A percentile compares a stretch with the other conserved stretches of the same genome.
Evolutionary conservation across 2,888 invertebrate species (phyloP).

Genomic region (Pyrrhosoma nymphula): DNA sequence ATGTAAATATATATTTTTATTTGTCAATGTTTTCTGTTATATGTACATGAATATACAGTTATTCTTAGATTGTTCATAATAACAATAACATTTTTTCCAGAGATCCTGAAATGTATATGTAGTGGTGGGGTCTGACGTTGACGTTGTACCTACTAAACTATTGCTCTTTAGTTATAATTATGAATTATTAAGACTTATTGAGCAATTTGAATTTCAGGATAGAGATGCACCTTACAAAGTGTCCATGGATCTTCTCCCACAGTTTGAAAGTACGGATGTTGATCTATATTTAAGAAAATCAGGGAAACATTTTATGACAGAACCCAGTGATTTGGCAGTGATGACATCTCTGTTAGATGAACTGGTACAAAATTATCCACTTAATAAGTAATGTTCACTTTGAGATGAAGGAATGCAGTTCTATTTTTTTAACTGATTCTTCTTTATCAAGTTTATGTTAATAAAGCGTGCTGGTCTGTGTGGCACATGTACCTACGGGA

Average conservation of each 20-base stretch:
- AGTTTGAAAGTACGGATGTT: slow-evolving; percentile 63
- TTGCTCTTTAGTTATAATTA: too few species aligned
- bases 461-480: neutral
- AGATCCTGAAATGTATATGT: too few species aligned
- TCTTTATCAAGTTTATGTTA: neutral
- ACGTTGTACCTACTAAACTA: too few species aligned
- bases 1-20: too few species aligned
- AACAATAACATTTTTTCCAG: too few species aligned
- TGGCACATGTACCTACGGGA: neutral
- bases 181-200: too few species aligned
- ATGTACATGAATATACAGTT: too few species aligned
- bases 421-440: neutral
- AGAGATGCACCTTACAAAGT: slow-evolving; percentile 55
- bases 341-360: neutral
- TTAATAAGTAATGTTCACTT: neutral
- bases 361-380: slow-evolving; percentile 52
- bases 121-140: too few species aligned
- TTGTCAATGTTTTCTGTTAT: too few species aligned
- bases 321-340: slow-evolving; percentile 61
- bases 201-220: slow-evolving; percentile 33
- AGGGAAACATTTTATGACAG: slow-evolving; percentile 46
- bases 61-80: too few species aligned
- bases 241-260: slow-evolving; percentile 13
- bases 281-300: slow-evolving; percentile 64
- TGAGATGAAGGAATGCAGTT: neutral